Evolutionary conservation across 1,140 invertebrate genomes (phyloP).

Genomic region (Apis dorsata): DNA sequence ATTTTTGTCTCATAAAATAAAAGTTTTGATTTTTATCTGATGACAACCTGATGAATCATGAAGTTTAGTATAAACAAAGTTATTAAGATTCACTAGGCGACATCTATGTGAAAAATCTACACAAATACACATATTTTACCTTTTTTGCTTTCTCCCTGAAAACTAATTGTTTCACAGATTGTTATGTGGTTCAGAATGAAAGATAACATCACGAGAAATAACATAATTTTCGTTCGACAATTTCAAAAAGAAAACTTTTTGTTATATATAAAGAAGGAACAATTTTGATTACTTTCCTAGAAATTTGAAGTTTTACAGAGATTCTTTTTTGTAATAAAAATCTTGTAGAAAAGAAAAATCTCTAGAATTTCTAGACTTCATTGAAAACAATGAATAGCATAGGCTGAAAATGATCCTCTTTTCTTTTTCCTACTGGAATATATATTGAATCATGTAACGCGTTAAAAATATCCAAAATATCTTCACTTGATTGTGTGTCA

Average conservation of each 20-base stretch:
- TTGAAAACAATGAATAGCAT: neutral
- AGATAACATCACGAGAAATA: neutral
- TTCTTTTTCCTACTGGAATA: neutral
- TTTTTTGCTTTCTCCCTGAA: neutral
- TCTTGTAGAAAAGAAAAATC: neutral
- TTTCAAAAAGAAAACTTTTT: neutral
- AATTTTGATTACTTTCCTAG: neutral
- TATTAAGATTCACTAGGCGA: neutral
- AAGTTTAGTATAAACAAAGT: neutral
- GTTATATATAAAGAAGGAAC: neutral
- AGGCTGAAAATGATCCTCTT: neutral
- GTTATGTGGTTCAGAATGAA: neutral
- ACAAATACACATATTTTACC: neutral
- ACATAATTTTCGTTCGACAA: neutral
- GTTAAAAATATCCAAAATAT: slow-evolving; percentile 14
- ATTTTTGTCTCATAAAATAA: neutral
- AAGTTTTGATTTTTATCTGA: neutral
- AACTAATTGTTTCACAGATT: no score
- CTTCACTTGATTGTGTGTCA: no score
- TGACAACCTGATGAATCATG: neutral
- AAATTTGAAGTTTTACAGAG: neutral
- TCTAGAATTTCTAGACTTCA: neutral
- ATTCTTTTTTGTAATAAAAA: no score
- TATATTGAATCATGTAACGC: neutral
- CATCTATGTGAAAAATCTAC: neutral